phyloP scores from a whole-genome alignment of 2,888 invertebrate species.

The Crematogaster levior region DNA sequence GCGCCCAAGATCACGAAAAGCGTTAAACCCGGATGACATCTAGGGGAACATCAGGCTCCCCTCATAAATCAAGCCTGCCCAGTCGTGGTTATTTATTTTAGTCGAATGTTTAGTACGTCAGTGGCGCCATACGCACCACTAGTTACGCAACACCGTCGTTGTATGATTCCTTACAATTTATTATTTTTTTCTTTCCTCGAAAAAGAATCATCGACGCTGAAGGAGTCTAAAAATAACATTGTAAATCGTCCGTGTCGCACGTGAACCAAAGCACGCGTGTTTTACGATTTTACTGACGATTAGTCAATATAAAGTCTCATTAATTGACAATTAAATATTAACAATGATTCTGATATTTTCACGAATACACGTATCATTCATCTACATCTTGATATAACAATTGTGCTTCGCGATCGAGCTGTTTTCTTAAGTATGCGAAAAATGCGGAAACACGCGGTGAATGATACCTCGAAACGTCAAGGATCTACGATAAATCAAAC shows the following conservation, averaged over 20 bases:
- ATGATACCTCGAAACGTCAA: constrained; percentile 31
- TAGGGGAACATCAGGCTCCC: constrained; percentile 52
- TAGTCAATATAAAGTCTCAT: neutral
- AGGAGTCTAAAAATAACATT: constrained; percentile 4
- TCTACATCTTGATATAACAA: constrained; percentile 4
- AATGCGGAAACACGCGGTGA: constrained; percentile 10
- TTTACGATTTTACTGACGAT: neutral
- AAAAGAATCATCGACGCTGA: neutral
- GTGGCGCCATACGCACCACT: constrained; percentile 23
- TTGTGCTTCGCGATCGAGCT: neutral
- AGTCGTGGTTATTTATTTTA: constrained; percentile 49
- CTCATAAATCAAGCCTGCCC: constrained; percentile 68
- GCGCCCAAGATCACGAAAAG: constrained; percentile 62
- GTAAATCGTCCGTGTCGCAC: constrained; percentile 13
- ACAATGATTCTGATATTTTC: neutral
- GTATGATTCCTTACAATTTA: constrained; percentile 37
- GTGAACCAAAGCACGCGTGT: neutral
- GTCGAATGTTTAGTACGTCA: constrained; percentile 31
- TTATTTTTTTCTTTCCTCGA: neutral
- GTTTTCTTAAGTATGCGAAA: constrained; percentile 7
- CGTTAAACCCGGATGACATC: constrained; percentile 53
- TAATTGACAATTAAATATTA: neutral
- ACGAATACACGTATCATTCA: neutral
- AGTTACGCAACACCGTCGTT: constrained; percentile 36
- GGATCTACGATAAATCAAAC: constrained; percentile 68